phyloP scores from a whole-genome alignment of 2,888 invertebrate genomes.

The Drosophila quinaria region DNA sequence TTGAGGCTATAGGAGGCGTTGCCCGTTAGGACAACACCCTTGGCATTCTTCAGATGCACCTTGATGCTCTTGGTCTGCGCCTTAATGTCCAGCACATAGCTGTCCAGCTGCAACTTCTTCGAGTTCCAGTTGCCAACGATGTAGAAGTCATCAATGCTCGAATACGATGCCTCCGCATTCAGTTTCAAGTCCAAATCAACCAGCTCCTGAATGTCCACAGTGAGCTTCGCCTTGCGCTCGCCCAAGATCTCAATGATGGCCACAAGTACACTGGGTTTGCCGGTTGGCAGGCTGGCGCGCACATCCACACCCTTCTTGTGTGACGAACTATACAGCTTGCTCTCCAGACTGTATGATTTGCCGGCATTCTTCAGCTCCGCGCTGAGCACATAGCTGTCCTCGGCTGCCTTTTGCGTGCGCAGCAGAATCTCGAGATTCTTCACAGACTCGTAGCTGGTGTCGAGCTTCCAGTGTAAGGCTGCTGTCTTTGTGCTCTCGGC shows the following conservation, averaged over 20 bases:
- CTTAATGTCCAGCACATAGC: slow-evolving; percentile 88
- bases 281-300: slow-evolving; percentile 87
- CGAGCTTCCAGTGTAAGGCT: slow-evolving; percentile 85
- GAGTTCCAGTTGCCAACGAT: slow-evolving; percentile 89
- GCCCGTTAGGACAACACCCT: slow-evolving; percentile 89
- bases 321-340: slow-evolving; percentile 86
- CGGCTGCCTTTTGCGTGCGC: slow-evolving; percentile 76
- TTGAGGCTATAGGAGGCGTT: slow-evolving; percentile 90
- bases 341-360: slow-evolving; percentile 87
- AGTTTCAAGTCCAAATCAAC: slow-evolving; percentile 87
- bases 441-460: slow-evolving; percentile 86
- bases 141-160: slow-evolving; percentile 89
- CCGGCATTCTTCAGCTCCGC: slow-evolving; percentile 87
- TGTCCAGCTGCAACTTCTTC: slow-evolving; percentile 88
- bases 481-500: slow-evolving; percentile 84
- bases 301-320: slow-evolving; percentile 87
- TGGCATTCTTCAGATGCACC: slow-evolving; percentile 88
- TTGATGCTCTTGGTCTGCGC: slow-evolving; percentile 89
- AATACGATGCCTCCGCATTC: slow-evolving; percentile 87
- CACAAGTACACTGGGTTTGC: slow-evolving; percentile 74
- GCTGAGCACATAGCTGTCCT: slow-evolving; percentile 84
- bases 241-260: slow-evolving; percentile 85
- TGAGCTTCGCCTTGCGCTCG: slow-evolving; percentile 88
- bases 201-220: slow-evolving; percentile 87
- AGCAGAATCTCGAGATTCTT: slow-evolving; percentile 87